Conservation (phyloP, 2,888 invertebrate genomes). For the Carterocephalus palaemon region DNA sequence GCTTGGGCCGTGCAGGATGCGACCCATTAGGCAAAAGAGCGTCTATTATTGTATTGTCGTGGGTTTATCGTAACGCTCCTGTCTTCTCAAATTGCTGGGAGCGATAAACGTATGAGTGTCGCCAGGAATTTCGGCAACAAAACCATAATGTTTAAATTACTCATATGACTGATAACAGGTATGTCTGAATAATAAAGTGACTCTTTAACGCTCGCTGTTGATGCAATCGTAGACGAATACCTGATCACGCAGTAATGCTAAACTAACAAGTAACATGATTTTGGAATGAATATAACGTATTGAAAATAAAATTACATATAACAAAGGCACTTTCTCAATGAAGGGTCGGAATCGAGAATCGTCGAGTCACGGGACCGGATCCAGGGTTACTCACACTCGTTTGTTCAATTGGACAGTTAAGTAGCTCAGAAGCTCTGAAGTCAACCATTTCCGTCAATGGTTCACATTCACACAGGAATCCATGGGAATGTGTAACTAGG, state of each 20-base stretch:
- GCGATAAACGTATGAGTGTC: conserved; percentile 47
- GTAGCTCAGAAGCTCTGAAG: conserved; percentile 55
- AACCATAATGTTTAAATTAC: conserved; percentile 13
- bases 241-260: too few relatives aligned
- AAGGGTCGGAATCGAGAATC: too few relatives aligned
- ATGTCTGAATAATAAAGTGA: too few relatives aligned
- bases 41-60: conserved; percentile 76
- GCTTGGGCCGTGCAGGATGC: conserved; percentile 67
- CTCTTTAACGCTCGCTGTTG: too few relatives aligned
- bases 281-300: too few relatives aligned
- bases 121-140: conserved; percentile 29
- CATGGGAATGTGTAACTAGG: conserved; percentile 26
- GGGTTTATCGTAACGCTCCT: conserved; percentile 69
- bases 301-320: too few relatives aligned
- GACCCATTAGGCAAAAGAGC: conserved; percentile 70
- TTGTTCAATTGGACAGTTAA: conserved; percentile 69
- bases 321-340: conserved; percentile 21
- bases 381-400: conserved; percentile 65
- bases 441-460: conserved; percentile 56
- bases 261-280: too few relatives aligned
- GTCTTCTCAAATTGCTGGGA: conserved; percentile 61
- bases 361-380: conserved; percentile 66
- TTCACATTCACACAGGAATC: conserved; percentile 68
- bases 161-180: too few relatives aligned
- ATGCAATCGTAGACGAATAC: too few relatives aligned